phyloP scores from a whole-genome alignment of 2,797 vertebrate genomes.

The Crenichthys baileyi region DNA sequence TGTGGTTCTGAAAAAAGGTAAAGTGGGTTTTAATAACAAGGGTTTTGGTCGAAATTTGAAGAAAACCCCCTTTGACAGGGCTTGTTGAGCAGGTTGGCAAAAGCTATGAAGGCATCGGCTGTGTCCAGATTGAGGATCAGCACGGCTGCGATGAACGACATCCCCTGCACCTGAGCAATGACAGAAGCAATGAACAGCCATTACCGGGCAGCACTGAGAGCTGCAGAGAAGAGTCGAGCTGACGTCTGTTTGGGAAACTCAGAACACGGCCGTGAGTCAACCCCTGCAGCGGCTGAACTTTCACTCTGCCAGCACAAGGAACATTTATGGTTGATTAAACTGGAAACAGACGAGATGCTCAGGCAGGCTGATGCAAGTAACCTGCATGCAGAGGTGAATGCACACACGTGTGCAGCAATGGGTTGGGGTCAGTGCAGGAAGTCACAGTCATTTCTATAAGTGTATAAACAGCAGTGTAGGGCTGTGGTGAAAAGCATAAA shows the following conservation, averaged over 20 bases:
- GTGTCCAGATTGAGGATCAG: conserved; percentile 92
- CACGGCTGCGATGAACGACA: conserved; percentile 95
- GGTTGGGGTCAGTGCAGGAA: conserved; percentile 68
- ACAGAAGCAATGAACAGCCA: neutral
- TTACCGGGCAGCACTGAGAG: neutral
- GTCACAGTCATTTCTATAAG: conserved; percentile 58
- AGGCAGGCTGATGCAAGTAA: neutral
- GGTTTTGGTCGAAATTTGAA: conserved; percentile 94
- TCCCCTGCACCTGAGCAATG: conserved; percentile 88
- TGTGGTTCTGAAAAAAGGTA: neutral
- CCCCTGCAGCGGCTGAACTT: neutral
- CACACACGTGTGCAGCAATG: neutral
- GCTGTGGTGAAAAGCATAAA: conserved; percentile 31
- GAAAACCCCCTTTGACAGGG: too few relatives aligned
- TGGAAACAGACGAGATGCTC: neutral
- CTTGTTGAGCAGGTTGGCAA: conserved; percentile 94
- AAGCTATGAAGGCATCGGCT: conserved; percentile 94
- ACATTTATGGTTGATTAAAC: neutral
- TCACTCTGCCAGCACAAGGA: neutral
- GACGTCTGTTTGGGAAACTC: neutral
- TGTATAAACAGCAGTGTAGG: neutral
- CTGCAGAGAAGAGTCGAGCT: neutral
- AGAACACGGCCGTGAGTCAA: neutral
- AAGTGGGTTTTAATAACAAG: conserved; percentile 85
- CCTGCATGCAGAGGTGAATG: conserved; percentile 6